phyloP scores from a whole-genome alignment of 2,113 vertebrate genomes.

The Paracanthobrama guichenoti region DNA sequence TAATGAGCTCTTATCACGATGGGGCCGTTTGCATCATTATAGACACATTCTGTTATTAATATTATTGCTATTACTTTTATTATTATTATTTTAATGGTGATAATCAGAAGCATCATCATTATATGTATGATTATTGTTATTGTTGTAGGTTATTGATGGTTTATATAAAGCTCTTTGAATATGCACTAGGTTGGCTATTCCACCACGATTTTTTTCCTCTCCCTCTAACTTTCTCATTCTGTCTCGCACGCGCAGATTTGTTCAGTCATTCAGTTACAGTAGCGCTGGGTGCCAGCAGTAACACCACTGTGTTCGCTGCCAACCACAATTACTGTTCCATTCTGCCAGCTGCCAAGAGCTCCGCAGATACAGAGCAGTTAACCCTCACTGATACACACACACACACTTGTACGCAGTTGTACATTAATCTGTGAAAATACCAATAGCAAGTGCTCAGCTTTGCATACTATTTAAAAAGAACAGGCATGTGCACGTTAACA shows the following conservation, averaged over 20 bases:
- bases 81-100: constrained; percentile 36
- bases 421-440: constrained; percentile 23
- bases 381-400: constrained; percentile 49
- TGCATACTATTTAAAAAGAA: constrained; percentile 14
- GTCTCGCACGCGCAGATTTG: constrained; percentile 57
- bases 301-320: constrained; percentile 65
- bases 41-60: constrained; percentile 54
- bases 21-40: constrained; percentile 54
- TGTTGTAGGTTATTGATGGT: constrained; percentile 44
- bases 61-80: constrained; percentile 54
- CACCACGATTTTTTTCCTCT: constrained; percentile 43
- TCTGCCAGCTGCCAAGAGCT: constrained; percentile 57
- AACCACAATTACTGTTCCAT: constrained; percentile 68
- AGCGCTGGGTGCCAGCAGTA: constrained; percentile 59
- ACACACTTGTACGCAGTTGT: constrained; percentile 36
- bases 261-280: constrained; percentile 61
- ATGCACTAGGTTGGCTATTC: not conserved
- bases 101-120: constrained; percentile 31
- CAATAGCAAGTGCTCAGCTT: constrained; percentile 31
- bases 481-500: constrained; percentile 1
- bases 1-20: constrained; percentile 58
- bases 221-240: constrained; percentile 14
- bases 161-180: constrained; percentile 38
- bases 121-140: constrained; percentile 51
- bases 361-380: constrained; percentile 59